phyloP scores from a whole-genome alignment of 2,797 vertebrate species.

The Leuciscus waleckii region DNA sequence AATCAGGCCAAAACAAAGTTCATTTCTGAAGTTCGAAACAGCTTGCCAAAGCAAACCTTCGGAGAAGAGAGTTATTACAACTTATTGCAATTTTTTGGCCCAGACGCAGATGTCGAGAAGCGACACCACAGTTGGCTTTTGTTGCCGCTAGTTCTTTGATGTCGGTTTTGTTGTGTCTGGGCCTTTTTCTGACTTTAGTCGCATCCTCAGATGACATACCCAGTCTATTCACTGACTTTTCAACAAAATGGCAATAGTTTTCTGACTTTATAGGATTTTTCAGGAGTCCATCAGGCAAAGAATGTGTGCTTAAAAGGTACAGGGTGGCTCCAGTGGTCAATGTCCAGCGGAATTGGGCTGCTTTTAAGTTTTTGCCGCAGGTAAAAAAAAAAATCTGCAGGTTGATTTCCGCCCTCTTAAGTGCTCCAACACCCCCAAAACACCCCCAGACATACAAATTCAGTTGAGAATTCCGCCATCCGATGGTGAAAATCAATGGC shows the following conservation, averaged over 20 bases:
- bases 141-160: not conserved
- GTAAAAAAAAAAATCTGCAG: too few species aligned
- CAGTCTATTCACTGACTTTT: constrained; percentile 6
- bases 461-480: too few species aligned
- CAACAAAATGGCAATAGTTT: not conserved
- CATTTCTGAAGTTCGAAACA: not conserved
- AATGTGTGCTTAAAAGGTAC: not conserved
- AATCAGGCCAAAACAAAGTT: not conserved
- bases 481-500: too few species aligned
- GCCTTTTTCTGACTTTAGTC: not conserved
- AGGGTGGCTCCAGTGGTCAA: not conserved
- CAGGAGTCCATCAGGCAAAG: not conserved
- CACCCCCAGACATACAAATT: too few species aligned
- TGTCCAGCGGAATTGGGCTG: too few species aligned
- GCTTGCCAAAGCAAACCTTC: not conserved
- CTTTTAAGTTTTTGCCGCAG: too few species aligned
- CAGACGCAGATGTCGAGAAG: not conserved
- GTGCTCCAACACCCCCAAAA: too few species aligned
- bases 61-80: not conserved
- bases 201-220: not conserved
- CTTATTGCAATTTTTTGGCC: not conserved
- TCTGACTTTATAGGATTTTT: not conserved
- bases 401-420: too few species aligned
- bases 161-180: not conserved
- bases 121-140: not conserved